A percentile compares a stretch with the other conserved stretches of the same genome.
These are phyloP conservation scores for Phylloscopus trochilus DNA, from an alignment of 2,113 vertebrate genomes.

Conservation along the genomic window DNA sequence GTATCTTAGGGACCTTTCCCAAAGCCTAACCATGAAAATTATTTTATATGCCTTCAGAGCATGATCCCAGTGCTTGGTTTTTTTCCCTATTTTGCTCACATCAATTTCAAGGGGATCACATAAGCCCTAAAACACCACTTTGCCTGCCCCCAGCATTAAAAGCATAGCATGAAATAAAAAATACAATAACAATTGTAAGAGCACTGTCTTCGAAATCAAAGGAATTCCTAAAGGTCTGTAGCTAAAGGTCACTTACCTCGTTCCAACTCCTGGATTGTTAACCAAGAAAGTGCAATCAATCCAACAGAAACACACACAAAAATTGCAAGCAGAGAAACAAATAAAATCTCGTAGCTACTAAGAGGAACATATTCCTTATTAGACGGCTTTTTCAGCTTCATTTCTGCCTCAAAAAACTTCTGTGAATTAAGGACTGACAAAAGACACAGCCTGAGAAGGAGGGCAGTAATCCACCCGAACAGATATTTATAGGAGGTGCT, in stretches of 20 bases:
- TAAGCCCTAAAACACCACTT: neutral
- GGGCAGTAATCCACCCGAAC: neutral
- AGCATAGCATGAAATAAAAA: neutral
- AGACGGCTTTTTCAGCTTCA: constrained; percentile 9
- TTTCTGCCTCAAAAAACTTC: constrained; percentile 16
- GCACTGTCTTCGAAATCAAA: neutral
- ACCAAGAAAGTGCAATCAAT: constrained; percentile 70
- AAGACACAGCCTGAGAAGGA: neutral
- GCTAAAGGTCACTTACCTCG: constrained; percentile 40
- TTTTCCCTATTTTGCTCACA: neutral
- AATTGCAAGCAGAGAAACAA: constrained; percentile 43
- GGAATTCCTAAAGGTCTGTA: neutral
- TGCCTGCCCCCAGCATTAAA: neutral
- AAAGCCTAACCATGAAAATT: neutral
- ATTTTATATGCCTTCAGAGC: neutral
- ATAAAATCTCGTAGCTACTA: constrained; percentile 54
- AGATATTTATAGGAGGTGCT: constrained; percentile 18
- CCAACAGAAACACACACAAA: constrained; percentile 53
- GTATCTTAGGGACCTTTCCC: neutral
- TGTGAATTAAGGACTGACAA: neutral
- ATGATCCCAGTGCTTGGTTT: neutral
- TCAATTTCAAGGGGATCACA: neutral
- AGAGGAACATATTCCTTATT: neutral
- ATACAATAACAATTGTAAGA: neutral
- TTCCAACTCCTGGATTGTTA: constrained; percentile 33